Evolutionary conservation across 2,888 invertebrate genomes (phyloP), one percentile per base, ranked within the genome.

Genomic region (Eupsilia transversa): DNA sequence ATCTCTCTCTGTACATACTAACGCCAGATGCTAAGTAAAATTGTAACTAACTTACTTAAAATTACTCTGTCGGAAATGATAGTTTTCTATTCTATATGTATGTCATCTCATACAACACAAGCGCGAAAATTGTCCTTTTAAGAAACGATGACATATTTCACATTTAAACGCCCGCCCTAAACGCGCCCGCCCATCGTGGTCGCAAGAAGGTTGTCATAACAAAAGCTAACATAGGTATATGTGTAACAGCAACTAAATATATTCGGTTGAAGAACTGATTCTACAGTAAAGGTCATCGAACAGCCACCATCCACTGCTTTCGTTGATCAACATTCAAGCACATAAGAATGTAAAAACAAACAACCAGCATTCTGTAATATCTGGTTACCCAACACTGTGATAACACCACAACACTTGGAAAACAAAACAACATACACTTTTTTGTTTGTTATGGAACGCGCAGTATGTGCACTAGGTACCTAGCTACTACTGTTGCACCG

Each of bases 281-380:
- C 27, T 38, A 57, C 27, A 49, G 23, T 5, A 56, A 30, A 33
- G 27, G 5, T 35, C 14, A 27, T 54, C 10, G 3, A 57, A 59
- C 7, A 46, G 33, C 23, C 23, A 70, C 27, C 7, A 23, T 20
- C 56, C 35, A 52, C 52, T 41, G 60, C 10, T 67, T 60, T 23
- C 35, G 10, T 41, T 43, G 77, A 66, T 66, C 20, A 80, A 38
- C 27, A 70, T 46, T 35, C 30, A 56, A 74, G 17, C 70, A 52
- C 60, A 49, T 59, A 70, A 63, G 59, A 67, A 83, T 81, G 68
- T 60, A 77, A 59, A 83, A 88, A 89, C 89, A 90, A 91, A 88
- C 88, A 88, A 88, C 79, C 88, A 84, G 74, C 87, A 89, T 87
- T 86, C 85, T 71, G 76, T 78, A 73, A 83, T 49, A 80, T 72